Evolutionary conservation across 2,113 vertebrate genomes (phyloP), one percentile per base, ranked within the genome.

Genomic region (Saccopteryx bilineata): DNA sequence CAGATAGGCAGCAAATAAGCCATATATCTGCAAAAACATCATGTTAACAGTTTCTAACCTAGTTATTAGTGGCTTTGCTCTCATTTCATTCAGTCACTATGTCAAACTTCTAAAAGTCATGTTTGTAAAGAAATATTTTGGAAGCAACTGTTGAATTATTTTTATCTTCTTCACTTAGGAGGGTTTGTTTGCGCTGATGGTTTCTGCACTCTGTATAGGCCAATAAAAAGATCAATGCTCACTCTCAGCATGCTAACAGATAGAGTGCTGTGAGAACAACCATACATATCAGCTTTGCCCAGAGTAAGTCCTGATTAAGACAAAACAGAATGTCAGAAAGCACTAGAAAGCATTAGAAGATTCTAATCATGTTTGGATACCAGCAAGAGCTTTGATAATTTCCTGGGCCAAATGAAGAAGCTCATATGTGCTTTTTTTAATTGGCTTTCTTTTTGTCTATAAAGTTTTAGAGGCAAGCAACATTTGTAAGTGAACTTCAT

Each of bases 21-120:
- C 93, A 97, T 96, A 92, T 66, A 66, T 81, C 95, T 98, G 97
- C 94, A 91, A 79, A 97, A 96, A 94, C 92, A 97, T 96, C 85
- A 96, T 92, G 97, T 97, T 93, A 98, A 92, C 80, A 96, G 76
- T 87, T 98, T 97, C 97, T 97, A 39, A 39, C 39, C 39, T 39
- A 39, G 39, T 39, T 39, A 95, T 98, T 97, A 97, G 93, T 93
- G 92, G 84, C 74, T 97, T 97, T 98, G 90, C 90, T 92, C 93
- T 97, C 96, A 93, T 97, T 98, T 97, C 84, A 93, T 2, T 90
- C 3, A 66, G 66, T 85, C 11, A 94, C 97, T 97, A 87, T 71
- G 97, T 69, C 92, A 96, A 93, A 96, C 87, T 97, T 98, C 91
- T 66, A 60, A 60, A 89, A 95, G 69, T 95, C 95, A 96, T 92